Base-by-base conservation (phyloP, 2,888 invertebrate genomes). In the Ommatoiulus sabulosus region DNA sequence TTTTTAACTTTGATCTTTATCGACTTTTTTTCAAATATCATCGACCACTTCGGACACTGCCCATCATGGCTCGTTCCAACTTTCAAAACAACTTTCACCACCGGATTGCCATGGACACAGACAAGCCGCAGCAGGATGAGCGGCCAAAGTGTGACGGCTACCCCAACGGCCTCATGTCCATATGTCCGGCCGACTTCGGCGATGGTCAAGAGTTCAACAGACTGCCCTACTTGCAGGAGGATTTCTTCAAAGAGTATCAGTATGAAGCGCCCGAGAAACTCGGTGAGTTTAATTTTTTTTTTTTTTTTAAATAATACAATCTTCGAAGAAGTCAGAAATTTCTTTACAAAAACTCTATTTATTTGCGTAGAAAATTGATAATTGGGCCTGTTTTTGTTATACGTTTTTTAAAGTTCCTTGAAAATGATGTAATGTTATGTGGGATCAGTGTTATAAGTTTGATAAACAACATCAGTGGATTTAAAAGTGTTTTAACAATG, bases 181-280 rank as follows among this genome's bases (percentile, higher is more conserved):
- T 72, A n/a, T 63, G 63, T n/a, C 63, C 1, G 3, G n/a, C 63
- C n/a, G 20, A 8, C 0, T 20, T 72, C 7, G 20, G 7, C 72
- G 20, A 72, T n/a, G 72, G 72, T 72, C 72, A 72, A 72, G 72
- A 72, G 72, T 72, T 72, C 72, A 72, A 72, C 72, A 72, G 72
- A 6, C 3, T 72, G 20, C 72, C 72, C 4, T 20, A 20, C n/a
- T 6, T 20, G 20, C 72, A 72, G 72, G 72, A 72, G 72, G 72
- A 72, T 7, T 72, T 72, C 20, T 20, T 20, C n/a, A 72, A 72
- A 72, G 72, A 72, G 20, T 72, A 72, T n/a, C 72, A 72, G 20
- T 72, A 72, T 20, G 72, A 72, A 20, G 72, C 72, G 7, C 72
- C 72, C 2, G 72, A 72, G 20, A 72, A 72, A 72, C 72, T 72